Base-by-base conservation (phyloP, 2,113 vertebrate genomes). In the Crotalus viridis region DNA sequence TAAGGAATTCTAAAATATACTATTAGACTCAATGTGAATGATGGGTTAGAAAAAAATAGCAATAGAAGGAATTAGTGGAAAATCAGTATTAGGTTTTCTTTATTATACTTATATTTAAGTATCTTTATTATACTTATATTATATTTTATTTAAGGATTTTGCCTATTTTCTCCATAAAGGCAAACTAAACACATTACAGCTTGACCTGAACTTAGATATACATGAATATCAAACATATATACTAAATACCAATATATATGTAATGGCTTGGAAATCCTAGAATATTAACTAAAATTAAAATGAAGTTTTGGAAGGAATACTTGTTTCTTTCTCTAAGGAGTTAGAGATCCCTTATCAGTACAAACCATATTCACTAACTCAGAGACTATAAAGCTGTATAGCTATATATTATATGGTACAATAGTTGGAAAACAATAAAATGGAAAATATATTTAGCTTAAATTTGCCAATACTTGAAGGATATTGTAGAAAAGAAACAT, bases 281-380 rank as follows among this genome's bases (percentile, higher is more conserved):
- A 89, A 93, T 13, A n/a, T 91, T 91, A 74, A 89, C 54, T 89
- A 56, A 90, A 92, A 85, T 89, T 85, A 92, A 92, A 90, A 90
- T 48, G 69, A 91, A 56, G 39, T 89, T 48, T 90, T 88, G 89
- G 81, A 89, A 91, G n/a, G n/a, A 56, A 92, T 86, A 57, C 21
- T 90, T 90, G 51, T 92, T 91, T 26, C 57, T 91, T 87, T n/a
- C 39, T 64, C 56, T 59, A 51, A 4, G 28, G 19, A 48, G 10
- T 3, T n/a, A 51, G 39, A 61, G 19, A 54, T 69, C 19, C 6
- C 43, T 51, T 86, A 87, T 61, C 21, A 91, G 5, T 48, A 91
- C 9, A n/a, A 61, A 87, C 17, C 64, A n/a, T 7, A 52, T 87
- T 64, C 19, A 33, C 1, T 87, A 19, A 46, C 48, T 3, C 28